Conservation (phyloP, 2,113 vertebrate species). For the Nesospiza acunhae region DNA sequence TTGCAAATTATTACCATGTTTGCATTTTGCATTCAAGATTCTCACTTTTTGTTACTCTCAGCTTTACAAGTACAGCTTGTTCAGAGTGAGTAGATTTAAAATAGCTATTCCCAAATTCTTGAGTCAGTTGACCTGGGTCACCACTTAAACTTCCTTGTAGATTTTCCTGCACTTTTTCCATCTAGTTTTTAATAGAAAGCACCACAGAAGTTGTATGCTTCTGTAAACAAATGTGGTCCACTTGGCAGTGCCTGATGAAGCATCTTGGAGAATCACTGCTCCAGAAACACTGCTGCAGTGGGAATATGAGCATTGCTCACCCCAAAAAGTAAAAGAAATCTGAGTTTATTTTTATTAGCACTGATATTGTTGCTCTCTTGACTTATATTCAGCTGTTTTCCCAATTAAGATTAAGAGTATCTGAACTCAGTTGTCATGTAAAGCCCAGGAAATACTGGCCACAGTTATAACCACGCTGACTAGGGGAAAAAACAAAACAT, state of each 20-base stretch:
- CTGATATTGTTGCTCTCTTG: neutral
- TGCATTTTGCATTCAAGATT: neutral
- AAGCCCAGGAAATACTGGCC: neutral
- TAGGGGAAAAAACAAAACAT: neutral
- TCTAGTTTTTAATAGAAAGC: neutral
- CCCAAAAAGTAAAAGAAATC: neutral
- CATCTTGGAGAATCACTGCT: neutral
- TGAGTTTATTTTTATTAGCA: neutral
- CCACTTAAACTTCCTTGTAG: neutral
- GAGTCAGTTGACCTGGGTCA: neutral
- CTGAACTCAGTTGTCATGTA: neutral
- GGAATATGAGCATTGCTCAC: neutral
- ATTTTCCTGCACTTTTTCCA: neutral
- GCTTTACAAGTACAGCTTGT: neutral
- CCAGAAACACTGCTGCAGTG: neutral
- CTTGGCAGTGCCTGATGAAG: neutral
- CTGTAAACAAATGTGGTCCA: neutral
- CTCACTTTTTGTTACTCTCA: neutral
- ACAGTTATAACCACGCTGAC: neutral
- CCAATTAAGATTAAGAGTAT: neutral
- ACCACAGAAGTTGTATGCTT: neutral
- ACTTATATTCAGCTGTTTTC: neutral
- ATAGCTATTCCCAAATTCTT: neutral
- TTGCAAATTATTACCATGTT: neutral
- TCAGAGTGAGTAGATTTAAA: neutral